Conservation (phyloP, 2,797 vertebrate genomes). For the Malurus splendens region DNA sequence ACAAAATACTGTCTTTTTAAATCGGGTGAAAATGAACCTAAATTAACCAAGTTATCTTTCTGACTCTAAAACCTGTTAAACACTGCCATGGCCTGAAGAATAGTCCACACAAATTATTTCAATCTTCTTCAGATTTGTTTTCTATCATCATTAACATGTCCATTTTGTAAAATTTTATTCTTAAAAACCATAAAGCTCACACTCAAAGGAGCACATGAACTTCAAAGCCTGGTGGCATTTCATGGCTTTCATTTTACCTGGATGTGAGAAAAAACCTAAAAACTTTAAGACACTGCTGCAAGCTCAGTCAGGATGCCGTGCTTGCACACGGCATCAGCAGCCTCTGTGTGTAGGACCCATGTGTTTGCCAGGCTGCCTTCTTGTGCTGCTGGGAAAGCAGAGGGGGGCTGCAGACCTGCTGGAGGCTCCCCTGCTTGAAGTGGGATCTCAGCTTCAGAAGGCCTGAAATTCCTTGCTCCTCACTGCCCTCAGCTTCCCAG, state of each 20-base stretch:
- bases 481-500: accelerated
- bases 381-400: not conserved
- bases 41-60: not conserved
- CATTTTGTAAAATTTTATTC: not conserved
- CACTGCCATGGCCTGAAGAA: not conserved
- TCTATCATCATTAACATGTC: not conserved
- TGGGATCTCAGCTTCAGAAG: not conserved
- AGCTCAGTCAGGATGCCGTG: not conserved
- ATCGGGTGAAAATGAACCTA: not conserved
- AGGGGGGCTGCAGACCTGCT: not conserved
- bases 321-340: not conserved
- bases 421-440: not conserved
- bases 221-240: not conserved
- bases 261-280: not conserved
- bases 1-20: not conserved
- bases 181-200: not conserved
- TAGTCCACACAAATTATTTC: not conserved
- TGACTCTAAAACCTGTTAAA: not conserved
- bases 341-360: not conserved
- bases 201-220: not conserved
- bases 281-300: not conserved
- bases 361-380: not conserved
- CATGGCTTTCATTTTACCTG: not conserved
- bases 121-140: not conserved
- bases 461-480: not conserved